Evolutionary conservation across 2,797 vertebrate species (phyloP).

Genomic region (Agapornis canus): DNA sequence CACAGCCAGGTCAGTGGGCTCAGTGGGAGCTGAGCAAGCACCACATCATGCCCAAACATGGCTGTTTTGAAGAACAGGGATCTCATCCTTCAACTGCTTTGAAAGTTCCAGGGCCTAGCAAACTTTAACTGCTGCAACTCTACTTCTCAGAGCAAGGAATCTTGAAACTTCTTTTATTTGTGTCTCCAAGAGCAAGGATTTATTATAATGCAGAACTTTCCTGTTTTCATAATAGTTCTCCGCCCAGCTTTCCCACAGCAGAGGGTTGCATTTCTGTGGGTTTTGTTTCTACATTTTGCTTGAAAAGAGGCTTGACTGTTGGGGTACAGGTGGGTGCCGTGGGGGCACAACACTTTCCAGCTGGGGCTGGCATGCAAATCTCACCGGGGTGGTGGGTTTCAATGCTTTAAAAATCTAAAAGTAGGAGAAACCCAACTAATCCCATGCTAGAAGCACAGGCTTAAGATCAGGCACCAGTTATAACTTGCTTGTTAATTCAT

Average conservation of each 20-base stretch:
- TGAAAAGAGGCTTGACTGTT: background rate
- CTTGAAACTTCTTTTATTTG: background rate
- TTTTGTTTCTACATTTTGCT: background rate
- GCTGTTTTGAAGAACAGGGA: background rate
- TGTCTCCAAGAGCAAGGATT: background rate
- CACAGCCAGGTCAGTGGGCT: background rate
- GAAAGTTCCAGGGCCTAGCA: background rate
- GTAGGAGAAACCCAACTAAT: background rate
- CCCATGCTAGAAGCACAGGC: background rate
- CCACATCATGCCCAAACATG: accelerated
- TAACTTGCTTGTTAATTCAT: slow-evolving; percentile 38
- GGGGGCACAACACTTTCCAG: slow-evolving; percentile 21
- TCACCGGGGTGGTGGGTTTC: background rate
- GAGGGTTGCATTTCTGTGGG: background rate
- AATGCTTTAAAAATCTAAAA: background rate
- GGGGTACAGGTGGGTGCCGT: slow-evolving; percentile 14
- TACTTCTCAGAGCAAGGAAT: background rate
- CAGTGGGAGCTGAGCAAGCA: background rate
- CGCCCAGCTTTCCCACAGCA: background rate
- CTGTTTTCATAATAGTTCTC: background rate
- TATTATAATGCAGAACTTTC: background rate
- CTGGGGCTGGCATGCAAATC: background rate
- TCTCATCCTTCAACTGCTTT: background rate
- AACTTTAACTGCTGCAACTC: background rate
- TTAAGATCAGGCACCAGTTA: background rate